A percentile compares a stretch with the other conserved stretches of the same genome.
Conservation (phyloP, 2,113 vertebrate genomes). For the Gymnorhina tibicen region DNA sequence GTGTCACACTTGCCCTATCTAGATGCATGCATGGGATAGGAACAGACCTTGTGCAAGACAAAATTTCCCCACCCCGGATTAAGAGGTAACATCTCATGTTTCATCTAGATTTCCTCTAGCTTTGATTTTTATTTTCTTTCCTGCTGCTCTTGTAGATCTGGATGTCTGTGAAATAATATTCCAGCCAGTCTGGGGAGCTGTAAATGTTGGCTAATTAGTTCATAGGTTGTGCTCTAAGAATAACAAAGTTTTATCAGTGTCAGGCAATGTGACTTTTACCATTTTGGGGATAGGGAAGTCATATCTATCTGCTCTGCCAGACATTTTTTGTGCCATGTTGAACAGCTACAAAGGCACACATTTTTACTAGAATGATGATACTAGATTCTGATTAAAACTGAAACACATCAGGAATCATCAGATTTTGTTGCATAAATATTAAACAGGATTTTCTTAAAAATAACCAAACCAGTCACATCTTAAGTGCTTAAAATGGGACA, state of each 20-base stretch:
- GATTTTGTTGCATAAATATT: slow-evolving; percentile 60
- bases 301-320: not conserved
- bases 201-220: slow-evolving; percentile 10
- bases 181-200: not conserved
- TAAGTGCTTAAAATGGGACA: slow-evolving; percentile 42
- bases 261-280: not conserved
- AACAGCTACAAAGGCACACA: not conserved
- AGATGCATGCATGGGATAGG: not conserved
- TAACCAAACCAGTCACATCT: not conserved
- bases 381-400: slow-evolving; percentile 36
- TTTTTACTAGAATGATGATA: not conserved
- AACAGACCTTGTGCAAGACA: not conserved
- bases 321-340: not conserved
- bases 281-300: not conserved
- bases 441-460: slow-evolving; percentile 25
- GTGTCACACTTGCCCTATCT: not conserved
- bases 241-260: not conserved
- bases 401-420: slow-evolving; percentile 33
- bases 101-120: not conserved
- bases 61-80: not conserved
- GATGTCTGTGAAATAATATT: slow-evolving; percentile 5
- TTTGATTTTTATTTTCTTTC: slow-evolving; percentile 1
- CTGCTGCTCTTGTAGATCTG: not conserved
- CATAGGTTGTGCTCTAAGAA: not conserved
- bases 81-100: not conserved